Evolutionary conservation across 2,797 vertebrate species (phyloP).

Genomic region (Rhyacichthys aspro): DNA sequence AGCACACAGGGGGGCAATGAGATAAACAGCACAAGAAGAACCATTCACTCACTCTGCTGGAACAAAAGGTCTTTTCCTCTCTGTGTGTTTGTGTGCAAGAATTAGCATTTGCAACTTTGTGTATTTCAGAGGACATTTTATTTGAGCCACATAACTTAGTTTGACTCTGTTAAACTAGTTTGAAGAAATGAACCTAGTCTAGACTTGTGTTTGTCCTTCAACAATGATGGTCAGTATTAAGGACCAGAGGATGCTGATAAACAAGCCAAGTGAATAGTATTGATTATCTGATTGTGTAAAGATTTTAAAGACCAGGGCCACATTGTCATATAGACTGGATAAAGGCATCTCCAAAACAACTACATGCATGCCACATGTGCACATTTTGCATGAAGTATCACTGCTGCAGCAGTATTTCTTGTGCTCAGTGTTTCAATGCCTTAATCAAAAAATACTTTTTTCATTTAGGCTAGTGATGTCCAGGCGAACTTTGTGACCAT

Average conservation of each 20-base stretch:
- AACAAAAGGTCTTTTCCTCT: slow-evolving; percentile 65
- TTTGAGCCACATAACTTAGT: not conserved
- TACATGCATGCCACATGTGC: no score
- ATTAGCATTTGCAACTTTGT: slow-evolving; percentile 11
- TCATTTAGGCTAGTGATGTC: no score
- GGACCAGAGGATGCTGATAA: no score
- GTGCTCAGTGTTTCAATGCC: no score
- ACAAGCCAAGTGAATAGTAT: no score
- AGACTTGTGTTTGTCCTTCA: not conserved
- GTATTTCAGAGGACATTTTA: not conserved
- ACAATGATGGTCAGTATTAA: not conserved
- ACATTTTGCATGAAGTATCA: no score
- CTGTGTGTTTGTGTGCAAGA: slow-evolving; percentile 28
- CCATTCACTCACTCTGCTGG: slow-evolving; percentile 68
- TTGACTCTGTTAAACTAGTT: not conserved
- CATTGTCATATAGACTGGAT: no score
- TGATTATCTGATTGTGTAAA: not conserved
- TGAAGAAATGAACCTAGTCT: not conserved
- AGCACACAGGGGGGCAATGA: slow-evolving; percentile 48
- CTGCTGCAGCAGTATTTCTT: no score
- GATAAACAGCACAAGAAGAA: slow-evolving; percentile 74
- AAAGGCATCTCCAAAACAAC: no score
- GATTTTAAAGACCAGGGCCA: no score
- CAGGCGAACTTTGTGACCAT: no score
- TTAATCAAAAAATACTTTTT: no score